Base-by-base conservation (phyloP, 1,140 invertebrate species). In the Drosophila hydei region DNA sequence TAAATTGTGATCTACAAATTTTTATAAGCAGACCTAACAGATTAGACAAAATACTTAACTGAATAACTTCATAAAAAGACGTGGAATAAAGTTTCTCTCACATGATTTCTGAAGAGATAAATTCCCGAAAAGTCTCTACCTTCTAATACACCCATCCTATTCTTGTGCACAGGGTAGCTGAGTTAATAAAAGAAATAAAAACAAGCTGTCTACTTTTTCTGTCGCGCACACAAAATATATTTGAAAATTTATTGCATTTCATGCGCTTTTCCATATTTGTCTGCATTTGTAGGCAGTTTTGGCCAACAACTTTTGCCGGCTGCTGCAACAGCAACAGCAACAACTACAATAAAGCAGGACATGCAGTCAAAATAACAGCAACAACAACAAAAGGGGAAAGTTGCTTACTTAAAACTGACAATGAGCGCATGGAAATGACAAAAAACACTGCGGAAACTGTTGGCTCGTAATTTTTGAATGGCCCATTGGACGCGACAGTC, bases 221-320 rank as follows among this genome's bases (percentile, higher is more conserved):
- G 69, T 45, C 60, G 61, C 55, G 50, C 73, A 80, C 60, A 85
- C 75, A 75, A 76, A 70, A 87, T 87, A 83, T 88, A 88, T 87
- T 87, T 88, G 83, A 73, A 83, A 87, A 87, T 87, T 87, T 87
- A 87, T 87, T 88, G 83, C 83, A 88, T 87, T 87, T 88, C 83
- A 81, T 78, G 75, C 74, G 78, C 81, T 87, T 75, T 81, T 75
- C 78, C 77, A 87, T 79, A 88, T 87, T 87, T 88, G 83, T 88
- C 83, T 79, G 83, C 83, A 73, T 73, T 87, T 73, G 83, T 87
- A 88, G 83, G 83, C 83, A 88, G 81, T 76, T 81, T 75, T 74
- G 77, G 76, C 58, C 60, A 61, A 78, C 77, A 88, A 81, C 78
- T 87, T 87, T 83, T 68, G 71, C 62, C 83, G 59, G 68, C 80